Percentiles rank a stretch among this genome's conserved stretches.
Evolutionary conservation across 2,113 vertebrate genomes (phyloP).

Genomic region (Nestor notabilis): DNA sequence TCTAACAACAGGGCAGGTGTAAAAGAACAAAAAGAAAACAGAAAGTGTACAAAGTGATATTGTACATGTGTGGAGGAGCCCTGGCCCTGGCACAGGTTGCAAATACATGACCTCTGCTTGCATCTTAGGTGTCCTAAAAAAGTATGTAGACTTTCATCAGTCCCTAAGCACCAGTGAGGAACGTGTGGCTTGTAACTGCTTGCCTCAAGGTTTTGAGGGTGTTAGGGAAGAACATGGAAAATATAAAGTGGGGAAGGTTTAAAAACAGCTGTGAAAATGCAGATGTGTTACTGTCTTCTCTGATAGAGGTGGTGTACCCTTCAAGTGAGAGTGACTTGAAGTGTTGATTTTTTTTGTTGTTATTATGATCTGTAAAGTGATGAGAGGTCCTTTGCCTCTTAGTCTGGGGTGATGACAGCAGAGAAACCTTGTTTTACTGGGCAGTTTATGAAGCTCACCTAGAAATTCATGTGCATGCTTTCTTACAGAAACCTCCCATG

Average conservation of each 20-base stretch:
- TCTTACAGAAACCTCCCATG: neutral
- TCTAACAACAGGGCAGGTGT: neutral
- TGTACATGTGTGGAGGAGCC: neutral
- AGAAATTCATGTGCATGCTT: neutral
- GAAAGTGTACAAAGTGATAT: neutral
- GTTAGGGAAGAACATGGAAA: neutral
- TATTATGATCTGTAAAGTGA: neutral
- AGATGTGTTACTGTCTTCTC: neutral
- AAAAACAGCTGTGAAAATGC: neutral
- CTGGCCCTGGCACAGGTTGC: neutral
- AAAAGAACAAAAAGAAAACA: neutral
- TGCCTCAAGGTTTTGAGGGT: neutral
- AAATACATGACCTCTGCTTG: neutral
- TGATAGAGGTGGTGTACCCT: neutral
- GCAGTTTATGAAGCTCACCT: neutral
- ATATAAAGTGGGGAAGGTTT: neutral
- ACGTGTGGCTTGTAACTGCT: neutral
- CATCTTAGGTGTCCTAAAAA: neutral
- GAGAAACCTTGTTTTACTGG: neutral
- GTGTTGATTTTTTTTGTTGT: neutral
- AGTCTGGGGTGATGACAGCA: neutral
- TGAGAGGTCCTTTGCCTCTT: neutral
- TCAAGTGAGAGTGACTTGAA: neutral
- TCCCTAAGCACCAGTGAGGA: neutral
- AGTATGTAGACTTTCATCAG: neutral